A percentile compares a stretch with the other conserved stretches of the same genome.
phyloP scores from a whole-genome alignment of 1,140 invertebrate genomes.

The Zaprionus ghesquierei region DNA sequence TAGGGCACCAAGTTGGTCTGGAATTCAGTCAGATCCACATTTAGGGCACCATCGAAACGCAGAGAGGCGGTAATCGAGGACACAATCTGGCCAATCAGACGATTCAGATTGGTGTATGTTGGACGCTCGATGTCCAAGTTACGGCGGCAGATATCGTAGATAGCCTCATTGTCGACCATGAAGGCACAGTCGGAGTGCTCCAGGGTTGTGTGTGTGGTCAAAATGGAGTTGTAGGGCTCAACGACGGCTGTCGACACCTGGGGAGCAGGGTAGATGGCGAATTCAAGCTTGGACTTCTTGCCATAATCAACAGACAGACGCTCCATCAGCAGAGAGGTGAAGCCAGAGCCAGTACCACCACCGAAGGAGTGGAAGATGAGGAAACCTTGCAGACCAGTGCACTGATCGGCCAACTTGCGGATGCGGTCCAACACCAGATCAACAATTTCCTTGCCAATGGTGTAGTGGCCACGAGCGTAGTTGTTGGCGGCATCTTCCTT shows the following conservation, averaged over 20 bases:
- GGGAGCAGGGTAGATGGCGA: constrained; percentile 94
- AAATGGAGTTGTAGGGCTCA: constrained; percentile 94
- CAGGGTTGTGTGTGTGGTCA: constrained; percentile 91
- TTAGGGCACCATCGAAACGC: constrained; percentile 94
- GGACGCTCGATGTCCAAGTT: constrained; percentile 94
- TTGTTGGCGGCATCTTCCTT: constrained; percentile 96
- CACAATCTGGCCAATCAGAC: constrained; percentile 93
- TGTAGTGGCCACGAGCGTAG: constrained; percentile 95
- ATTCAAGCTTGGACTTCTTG: constrained; percentile 95
- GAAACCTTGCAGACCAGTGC: constrained; percentile 93
- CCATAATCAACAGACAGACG: constrained; percentile 94
- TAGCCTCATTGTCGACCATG: constrained; percentile 94
- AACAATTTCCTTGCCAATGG: constrained; percentile 94
- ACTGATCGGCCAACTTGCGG: constrained; percentile 92
- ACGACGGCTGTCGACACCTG: constrained; percentile 95
- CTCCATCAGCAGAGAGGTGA: constrained; percentile 94
- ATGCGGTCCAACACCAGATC: constrained; percentile 91
- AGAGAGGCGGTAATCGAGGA: constrained; percentile 94
- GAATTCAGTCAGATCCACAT: constrained; percentile 95
- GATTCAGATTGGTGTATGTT: constrained; percentile 91
- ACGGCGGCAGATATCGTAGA: constrained; percentile 95
- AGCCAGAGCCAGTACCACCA: constrained; percentile 94
- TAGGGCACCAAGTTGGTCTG: constrained; percentile 94
- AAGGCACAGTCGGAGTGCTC: constrained; percentile 94
- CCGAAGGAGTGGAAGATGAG: constrained; percentile 95